Evolutionary conservation across 2,113 vertebrate species (phyloP).

Genomic region (Callorhinus ursinus): DNA sequence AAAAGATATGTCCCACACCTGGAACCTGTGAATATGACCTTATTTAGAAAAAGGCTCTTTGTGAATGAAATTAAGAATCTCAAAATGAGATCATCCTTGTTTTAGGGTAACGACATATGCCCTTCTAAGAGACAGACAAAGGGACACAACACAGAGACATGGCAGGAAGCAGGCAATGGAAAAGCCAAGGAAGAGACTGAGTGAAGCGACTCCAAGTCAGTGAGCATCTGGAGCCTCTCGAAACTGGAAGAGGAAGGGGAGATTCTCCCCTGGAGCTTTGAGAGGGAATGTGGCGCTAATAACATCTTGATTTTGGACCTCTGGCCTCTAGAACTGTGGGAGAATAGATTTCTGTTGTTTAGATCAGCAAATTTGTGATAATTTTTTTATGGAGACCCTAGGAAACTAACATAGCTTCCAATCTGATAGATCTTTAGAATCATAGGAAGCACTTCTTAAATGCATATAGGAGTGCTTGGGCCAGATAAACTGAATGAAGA

Average conservation of each 20-base stretch:
- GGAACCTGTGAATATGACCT: background rate
- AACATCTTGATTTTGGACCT: background rate
- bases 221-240: background rate
- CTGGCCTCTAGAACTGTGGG: background rate
- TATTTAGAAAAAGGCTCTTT: background rate
- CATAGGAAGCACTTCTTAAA: background rate
- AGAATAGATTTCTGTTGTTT: background rate
- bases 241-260: background rate
- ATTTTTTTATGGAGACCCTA: background rate
- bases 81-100: background rate
- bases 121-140: background rate
- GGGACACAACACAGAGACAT: background rate
- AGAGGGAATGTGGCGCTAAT: background rate
- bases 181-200: background rate
- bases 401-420: background rate
- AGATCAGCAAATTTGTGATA: background rate
- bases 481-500: background rate
- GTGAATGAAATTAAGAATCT: background rate
- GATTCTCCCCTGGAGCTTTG: background rate
- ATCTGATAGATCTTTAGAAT: background rate
- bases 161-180: too few species aligned
- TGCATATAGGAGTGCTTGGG: background rate
- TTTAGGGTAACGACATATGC: background rate
- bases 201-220: background rate
- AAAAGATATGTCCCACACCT: background rate